Percentiles rank a stretch among this genome's conserved stretches.
Evolutionary conservation across 2,113 vertebrate species (phyloP).

Genomic region (Pygoscelis antarcticus): DNA sequence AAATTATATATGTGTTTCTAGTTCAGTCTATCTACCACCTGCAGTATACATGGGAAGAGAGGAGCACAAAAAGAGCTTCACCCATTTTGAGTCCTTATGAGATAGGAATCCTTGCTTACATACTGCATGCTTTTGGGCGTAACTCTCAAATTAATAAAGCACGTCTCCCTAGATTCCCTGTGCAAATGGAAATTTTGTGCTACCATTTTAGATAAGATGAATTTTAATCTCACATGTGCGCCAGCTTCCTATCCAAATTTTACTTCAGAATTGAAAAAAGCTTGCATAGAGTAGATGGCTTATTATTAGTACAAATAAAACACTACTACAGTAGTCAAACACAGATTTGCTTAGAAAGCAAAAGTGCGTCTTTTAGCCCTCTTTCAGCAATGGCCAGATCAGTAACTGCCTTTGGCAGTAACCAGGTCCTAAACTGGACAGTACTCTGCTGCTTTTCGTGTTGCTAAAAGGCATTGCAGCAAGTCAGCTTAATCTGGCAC

Average conservation of each 20-base stretch:
- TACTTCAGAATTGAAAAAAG: neutral
- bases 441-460: neutral
- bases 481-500: neutral
- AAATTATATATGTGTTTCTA: neutral
- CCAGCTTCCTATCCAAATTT: neutral
- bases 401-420: neutral
- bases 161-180: neutral
- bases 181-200: neutral
- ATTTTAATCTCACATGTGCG: neutral
- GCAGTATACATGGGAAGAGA: neutral
- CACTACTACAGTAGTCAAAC: neutral
- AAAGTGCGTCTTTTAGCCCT: neutral
- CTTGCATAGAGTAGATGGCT: neutral
- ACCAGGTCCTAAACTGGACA: neutral
- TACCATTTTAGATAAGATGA: neutral
- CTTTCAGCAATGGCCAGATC: neutral
- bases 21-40: neutral
- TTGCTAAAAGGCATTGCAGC: neutral
- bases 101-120: neutral
- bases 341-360: neutral
- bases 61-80: neutral
- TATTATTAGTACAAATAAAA: neutral
- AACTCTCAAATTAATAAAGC: neutral
- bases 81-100: neutral
- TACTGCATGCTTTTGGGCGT: neutral